phyloP scores from a whole-genome alignment of 1,140 invertebrate genomes.

The Drosophila cardini region DNA sequence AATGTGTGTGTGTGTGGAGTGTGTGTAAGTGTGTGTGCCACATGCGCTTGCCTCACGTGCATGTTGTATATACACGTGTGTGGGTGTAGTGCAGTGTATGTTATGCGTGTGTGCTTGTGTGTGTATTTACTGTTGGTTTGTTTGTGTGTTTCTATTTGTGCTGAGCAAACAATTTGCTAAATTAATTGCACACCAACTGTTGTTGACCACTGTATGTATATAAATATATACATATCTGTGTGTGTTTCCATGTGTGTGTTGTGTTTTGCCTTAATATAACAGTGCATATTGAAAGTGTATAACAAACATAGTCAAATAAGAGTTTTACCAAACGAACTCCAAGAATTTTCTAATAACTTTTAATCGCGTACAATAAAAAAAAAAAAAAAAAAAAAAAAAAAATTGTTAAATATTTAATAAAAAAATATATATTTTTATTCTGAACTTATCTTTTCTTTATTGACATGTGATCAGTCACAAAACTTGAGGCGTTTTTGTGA shows the following conservation, averaged over 20 bases:
- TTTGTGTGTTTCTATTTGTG: slow-evolving; percentile 57
- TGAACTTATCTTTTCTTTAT: too few species aligned
- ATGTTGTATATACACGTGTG: slow-evolving; percentile 12
- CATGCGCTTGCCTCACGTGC: slow-evolving; percentile 29
- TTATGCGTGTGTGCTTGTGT: slow-evolving; percentile 23
- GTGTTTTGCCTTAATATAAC: slow-evolving; percentile 35
- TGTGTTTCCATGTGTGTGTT: slow-evolving; percentile 33
- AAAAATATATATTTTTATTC: too few species aligned
- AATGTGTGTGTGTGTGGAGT: slow-evolving; percentile 5
- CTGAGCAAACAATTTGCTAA: slow-evolving; percentile 79
- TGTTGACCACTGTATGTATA: slow-evolving; percentile 59
- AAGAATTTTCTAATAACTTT: too few species aligned
- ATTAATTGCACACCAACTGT: slow-evolving; percentile 82
- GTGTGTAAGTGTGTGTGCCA: slow-evolving; percentile 5
- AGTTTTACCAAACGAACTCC: too few species aligned
- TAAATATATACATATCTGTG: slow-evolving; percentile 1
- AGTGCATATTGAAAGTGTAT: slow-evolving; percentile 39
- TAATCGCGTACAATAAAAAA: too few species aligned
- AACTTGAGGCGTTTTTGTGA: too few species aligned
- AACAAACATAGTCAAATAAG: too few species aligned
- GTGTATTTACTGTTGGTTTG: slow-evolving; percentile 24
- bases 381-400: too few species aligned
- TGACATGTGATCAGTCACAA: too few species aligned
- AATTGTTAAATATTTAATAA: too few species aligned
- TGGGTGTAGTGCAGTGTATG: neutral